Evolutionary conservation across 2,113 vertebrate species (phyloP), one percentile per base, ranked within the genome.

Genomic region (Sapayoa aenigma): DNA sequence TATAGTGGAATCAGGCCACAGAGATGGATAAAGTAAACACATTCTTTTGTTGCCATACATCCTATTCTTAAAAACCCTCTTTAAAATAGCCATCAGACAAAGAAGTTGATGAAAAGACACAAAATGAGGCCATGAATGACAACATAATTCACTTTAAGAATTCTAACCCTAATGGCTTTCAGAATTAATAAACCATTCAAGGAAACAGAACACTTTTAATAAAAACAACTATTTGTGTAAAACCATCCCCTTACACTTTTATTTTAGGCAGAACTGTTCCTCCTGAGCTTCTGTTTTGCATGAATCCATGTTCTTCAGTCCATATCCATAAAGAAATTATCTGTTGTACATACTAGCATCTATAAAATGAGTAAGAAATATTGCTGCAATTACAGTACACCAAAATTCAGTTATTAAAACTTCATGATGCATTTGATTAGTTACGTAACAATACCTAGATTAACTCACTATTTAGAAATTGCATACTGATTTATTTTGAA

Each of bases 91-190:
- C 44, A 80, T 83, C 87, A 89, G 31, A 89, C 81, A 94, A 95
- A 90, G 76, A 87, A 22, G 58, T 82, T 91, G 89, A 93, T 85
- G 79, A 93, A 93, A 93, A 95, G 59, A 85, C 58, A 58, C 74
- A 87, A 96, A 95, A 89, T 65, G 69, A 95, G 58, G 69, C 84
- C 46, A 42, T 66, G 77, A 95, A 94, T 79, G 90, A 90, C 42
- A 90, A 59, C 55, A 46, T 83, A 77, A 91, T 83, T 96, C 78
- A 95, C 50, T 93, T 91, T 77, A 94, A 94, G 89, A 90, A 86
- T 94, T 74, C 75, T 62, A 91, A 95, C 53, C 7, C 44, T 87
- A 93, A 90, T n/a, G 93, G 82, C 94, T 95, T 95, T 97, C 94
- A 95, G 63, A 94, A 95, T 93, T 95, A 95, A 95, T 90, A 80